These are phyloP conservation scores for Arothron firmamentum DNA, from an alignment of 2,113 vertebrate genomes.

Conservation along the genomic window DNA sequence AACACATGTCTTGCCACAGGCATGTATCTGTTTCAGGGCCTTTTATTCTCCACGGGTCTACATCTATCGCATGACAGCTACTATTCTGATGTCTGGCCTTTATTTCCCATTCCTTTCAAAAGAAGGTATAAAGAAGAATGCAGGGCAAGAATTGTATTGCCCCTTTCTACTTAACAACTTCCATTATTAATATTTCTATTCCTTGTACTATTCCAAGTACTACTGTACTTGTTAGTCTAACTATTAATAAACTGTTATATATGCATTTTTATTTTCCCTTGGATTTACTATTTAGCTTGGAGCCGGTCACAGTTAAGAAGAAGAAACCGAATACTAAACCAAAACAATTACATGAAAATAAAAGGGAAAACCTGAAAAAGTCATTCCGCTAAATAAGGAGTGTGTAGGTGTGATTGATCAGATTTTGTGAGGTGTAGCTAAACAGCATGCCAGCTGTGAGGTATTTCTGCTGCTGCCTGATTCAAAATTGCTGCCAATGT, in stretches of 20 bases:
- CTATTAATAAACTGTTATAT: no score
- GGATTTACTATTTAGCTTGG: background rate
- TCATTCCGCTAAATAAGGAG: background rate
- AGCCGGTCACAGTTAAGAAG: background rate
- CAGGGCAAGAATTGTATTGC: conserved; percentile 11
- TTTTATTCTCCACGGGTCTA: conserved; percentile 7
- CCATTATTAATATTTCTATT: background rate
- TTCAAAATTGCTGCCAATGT: background rate
- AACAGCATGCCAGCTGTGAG: background rate
- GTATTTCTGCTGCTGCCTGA: background rate
- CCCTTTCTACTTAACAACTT: conserved; percentile 1
- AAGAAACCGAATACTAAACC: background rate
- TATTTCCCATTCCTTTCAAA: background rate
- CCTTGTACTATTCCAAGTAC: no score
- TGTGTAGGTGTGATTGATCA: background rate
- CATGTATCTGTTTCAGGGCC: conserved; percentile 7
- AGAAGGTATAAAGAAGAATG: conserved; percentile 10
- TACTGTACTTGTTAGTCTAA: no score
- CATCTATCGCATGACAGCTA: conserved; percentile 30
- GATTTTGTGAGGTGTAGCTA: background rate
- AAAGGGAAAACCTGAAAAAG: background rate
- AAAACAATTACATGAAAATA: no score
- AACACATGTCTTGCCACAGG: conserved; percentile 37
- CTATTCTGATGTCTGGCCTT: no score
- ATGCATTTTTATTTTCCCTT: background rate